A percentile compares a stretch with the other conserved stretches of the same genome.
phyloP scores from a whole-genome alignment of 2,888 invertebrate species.

The Cerceris ruficornis region DNA sequence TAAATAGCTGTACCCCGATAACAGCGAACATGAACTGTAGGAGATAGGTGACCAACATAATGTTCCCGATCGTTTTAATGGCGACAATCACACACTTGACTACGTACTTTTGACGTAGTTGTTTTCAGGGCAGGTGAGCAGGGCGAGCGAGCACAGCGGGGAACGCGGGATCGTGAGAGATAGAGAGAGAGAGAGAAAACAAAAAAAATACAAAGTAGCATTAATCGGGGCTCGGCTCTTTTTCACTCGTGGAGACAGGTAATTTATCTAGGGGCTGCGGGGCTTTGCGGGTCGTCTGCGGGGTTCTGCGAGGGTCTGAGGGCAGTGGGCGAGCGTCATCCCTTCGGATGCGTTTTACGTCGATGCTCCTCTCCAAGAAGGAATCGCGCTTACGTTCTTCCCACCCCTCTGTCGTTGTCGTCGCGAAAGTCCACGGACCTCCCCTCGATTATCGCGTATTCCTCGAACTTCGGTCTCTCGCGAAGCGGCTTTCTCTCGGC shows the following conservation, averaged over 20 bases:
- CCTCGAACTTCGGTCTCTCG: no score
- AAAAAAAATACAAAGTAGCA: constrained; percentile 78
- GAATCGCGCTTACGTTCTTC: no score
- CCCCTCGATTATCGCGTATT: no score
- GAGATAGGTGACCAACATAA: constrained; percentile 99
- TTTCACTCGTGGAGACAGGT: constrained; percentile 38
- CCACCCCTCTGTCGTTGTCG: no score
- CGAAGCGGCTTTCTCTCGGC: no score
- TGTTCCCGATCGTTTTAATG: constrained; percentile 99
- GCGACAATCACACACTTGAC: constrained; percentile 99
- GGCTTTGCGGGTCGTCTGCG: constrained; percentile 4
- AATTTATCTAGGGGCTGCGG: constrained; percentile 8
- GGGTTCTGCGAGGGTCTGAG: background rate
- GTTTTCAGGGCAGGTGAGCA: constrained; percentile 74
- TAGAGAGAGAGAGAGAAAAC: constrained; percentile 76
- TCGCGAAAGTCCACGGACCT: no score
- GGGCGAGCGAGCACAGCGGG: constrained; percentile 77
- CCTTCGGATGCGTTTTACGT: background rate
- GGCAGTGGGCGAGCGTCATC: background rate
- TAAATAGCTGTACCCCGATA: constrained; percentile 99
- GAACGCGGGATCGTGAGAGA: constrained; percentile 77
- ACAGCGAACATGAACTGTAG: constrained; percentile 99
- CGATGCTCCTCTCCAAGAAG: no score
- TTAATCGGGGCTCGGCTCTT: constrained; percentile 68
- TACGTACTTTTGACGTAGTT: constrained; percentile 90